A percentile compares a stretch with the other conserved stretches of the same genome.
Evolutionary conservation across 2,888 invertebrate species (phyloP).

Genomic region (Diachrysia chrysitis): DNA sequence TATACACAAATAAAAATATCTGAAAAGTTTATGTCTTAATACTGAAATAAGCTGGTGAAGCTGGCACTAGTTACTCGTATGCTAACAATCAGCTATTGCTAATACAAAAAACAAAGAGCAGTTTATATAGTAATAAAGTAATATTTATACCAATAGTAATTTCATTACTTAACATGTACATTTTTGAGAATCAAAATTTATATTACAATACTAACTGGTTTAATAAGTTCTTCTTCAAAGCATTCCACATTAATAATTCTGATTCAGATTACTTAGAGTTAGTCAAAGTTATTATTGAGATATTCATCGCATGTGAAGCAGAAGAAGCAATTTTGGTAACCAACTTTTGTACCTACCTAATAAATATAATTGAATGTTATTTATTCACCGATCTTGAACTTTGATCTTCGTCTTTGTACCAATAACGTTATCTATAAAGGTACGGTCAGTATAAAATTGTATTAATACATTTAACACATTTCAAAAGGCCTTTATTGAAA

Average conservation of each 20-base stretch:
- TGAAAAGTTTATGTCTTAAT: no score
- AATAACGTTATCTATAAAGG: not conserved
- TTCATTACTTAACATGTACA: no score
- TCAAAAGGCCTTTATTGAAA: not conserved
- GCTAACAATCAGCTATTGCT: no score
- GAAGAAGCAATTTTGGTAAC: slow-evolving; percentile 30
- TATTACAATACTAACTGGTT: not conserved
- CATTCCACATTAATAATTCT: slow-evolving; percentile 18
- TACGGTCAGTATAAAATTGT: not conserved
- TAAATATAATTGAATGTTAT: slow-evolving; percentile 19
- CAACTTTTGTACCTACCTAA: slow-evolving; percentile 16
- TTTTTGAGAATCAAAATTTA: not conserved
- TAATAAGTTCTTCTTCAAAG: not conserved
- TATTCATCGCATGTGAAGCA: slow-evolving; percentile 24
- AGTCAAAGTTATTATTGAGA: slow-evolving; percentile 17
- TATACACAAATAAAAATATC: no score
- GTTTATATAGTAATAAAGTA: no score
- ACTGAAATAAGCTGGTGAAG: no score
- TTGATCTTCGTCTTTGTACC: slow-evolving; percentile 6
- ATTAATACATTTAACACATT: not conserved
- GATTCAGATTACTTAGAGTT: slow-evolving; percentile 18
- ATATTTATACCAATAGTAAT: no score
- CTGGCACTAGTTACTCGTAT: no score
- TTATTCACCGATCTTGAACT: slow-evolving; percentile 18
- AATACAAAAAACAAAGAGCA: no score